Percentiles rank a stretch among this genome's conserved stretches.
These are phyloP conservation scores for Ondatra zibethicus DNA, from an alignment of 2,113 vertebrate species.

Conservation along the genomic window DNA sequence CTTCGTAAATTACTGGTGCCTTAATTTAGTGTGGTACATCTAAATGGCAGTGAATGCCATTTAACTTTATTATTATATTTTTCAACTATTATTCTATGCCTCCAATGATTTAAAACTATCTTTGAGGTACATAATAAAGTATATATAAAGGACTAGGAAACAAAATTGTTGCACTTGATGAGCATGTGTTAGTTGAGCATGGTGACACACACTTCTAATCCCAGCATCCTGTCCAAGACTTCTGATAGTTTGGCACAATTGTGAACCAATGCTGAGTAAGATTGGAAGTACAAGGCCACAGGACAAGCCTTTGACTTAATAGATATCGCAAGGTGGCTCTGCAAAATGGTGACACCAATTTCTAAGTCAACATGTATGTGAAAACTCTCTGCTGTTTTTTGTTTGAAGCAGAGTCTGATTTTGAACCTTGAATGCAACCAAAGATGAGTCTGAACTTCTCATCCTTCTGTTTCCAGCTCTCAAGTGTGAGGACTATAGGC, in stretches of 20 bases:
- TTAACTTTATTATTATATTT: background rate
- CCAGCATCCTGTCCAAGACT: background rate
- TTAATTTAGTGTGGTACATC: constrained; percentile 14
- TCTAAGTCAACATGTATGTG: background rate
- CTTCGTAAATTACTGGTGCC: constrained; percentile 22
- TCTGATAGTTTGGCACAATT: background rate
- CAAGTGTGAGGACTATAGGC: background rate
- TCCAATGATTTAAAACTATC: constrained; percentile 9
- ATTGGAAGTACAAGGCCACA: background rate
- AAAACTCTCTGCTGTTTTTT: background rate
- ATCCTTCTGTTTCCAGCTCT: background rate
- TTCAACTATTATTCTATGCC: background rate
- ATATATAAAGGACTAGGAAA: constrained; percentile 29
- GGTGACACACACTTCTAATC: background rate
- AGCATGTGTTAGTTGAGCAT: constrained; percentile 27
- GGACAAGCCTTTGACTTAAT: background rate
- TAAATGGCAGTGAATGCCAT: constrained; percentile 24
- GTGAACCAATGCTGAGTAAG: background rate
- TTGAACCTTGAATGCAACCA: background rate
- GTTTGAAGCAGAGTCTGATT: background rate
- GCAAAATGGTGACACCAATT: background rate
- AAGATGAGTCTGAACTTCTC: background rate
- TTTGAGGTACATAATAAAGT: constrained; percentile 14
- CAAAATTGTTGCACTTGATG: background rate
- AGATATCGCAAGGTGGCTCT: background rate